Percentiles rank a stretch among this genome's conserved stretches.
Evolutionary conservation across 1,140 invertebrate species (phyloP).

Genomic region (Whitmania pigra): DNA sequence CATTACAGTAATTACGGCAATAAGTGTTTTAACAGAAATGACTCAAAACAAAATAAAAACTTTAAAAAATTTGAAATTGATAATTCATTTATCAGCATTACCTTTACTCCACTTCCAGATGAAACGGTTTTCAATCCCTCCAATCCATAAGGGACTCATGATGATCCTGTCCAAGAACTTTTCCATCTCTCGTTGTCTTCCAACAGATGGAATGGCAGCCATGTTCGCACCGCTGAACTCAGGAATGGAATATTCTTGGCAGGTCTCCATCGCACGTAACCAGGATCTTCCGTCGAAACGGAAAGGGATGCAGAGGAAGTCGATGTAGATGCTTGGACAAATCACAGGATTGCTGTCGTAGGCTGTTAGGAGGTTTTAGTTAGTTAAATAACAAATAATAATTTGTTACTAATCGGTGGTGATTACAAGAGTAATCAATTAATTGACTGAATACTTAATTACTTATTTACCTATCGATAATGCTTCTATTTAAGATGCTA

Average conservation of each 20-base stretch:
- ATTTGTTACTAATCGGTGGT: too few relatives aligned
- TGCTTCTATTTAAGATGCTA: too few relatives aligned
- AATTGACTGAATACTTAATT: too few relatives aligned
- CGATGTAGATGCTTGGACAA: conserved; percentile 1
- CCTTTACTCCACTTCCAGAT: conserved; percentile 1
- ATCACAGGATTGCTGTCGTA: too few relatives aligned
- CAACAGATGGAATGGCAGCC: not conserved
- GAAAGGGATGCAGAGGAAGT: conserved; percentile 2
- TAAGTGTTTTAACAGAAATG: too few relatives aligned
- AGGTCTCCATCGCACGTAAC: not conserved
- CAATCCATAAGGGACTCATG: not conserved
- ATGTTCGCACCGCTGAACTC: not conserved
- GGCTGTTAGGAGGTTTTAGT: too few relatives aligned
- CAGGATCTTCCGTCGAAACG: not conserved
- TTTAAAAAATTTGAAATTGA: not conserved
- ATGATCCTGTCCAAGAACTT: conserved; percentile 6
- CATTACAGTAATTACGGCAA: too few relatives aligned
- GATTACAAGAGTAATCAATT: too few relatives aligned
- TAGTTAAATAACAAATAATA: too few relatives aligned
- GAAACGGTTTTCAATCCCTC: not conserved
- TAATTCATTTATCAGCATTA: not conserved
- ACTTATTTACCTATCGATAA: too few relatives aligned
- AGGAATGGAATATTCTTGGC: not conserved
- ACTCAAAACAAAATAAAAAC: too few relatives aligned
- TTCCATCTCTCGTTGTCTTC: not conserved